phyloP scores from a whole-genome alignment of 2,113 vertebrate species.

The Aythya baeri region DNA sequence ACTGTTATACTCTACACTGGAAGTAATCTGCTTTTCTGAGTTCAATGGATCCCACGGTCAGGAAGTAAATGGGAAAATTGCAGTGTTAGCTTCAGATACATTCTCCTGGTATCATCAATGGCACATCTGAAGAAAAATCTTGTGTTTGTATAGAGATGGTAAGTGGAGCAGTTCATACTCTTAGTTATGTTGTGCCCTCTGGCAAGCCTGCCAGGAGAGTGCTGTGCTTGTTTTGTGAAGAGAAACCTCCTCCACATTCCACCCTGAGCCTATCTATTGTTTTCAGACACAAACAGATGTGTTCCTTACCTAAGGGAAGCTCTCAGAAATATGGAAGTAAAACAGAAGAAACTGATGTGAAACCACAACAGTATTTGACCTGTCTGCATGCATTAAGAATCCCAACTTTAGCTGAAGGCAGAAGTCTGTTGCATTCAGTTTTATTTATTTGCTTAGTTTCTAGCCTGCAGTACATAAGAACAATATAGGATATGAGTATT shows the following conservation, averaged over 20 bases:
- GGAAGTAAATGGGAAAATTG: neutral
- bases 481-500: neutral
- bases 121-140: conserved; percentile 56
- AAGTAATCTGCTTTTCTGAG: neutral
- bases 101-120: conserved; percentile 34
- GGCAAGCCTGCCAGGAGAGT: conserved; percentile 69
- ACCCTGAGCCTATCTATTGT: conserved; percentile 53
- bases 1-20: neutral
- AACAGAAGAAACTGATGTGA: conserved; percentile 69
- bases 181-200: conserved; percentile 67
- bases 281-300: conserved; percentile 68
- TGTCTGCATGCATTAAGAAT: conserved; percentile 65
- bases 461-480: neutral
- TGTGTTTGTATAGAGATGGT: conserved; percentile 61
- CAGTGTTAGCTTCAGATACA: conserved; percentile 44
- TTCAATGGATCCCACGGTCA: neutral
- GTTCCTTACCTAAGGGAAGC: conserved; percentile 70
- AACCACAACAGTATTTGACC: conserved; percentile 62
- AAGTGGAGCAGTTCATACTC: conserved; percentile 75
- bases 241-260: conserved; percentile 71
- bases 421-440: conserved; percentile 39
- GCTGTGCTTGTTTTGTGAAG: conserved; percentile 70
- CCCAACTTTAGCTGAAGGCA: conserved; percentile 48
- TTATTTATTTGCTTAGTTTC: conserved; percentile 38
- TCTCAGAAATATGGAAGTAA: conserved; percentile 71